phyloP scores from a whole-genome alignment of 2,797 vertebrate genomes.

The Hapalemur alaotrensis region DNA sequence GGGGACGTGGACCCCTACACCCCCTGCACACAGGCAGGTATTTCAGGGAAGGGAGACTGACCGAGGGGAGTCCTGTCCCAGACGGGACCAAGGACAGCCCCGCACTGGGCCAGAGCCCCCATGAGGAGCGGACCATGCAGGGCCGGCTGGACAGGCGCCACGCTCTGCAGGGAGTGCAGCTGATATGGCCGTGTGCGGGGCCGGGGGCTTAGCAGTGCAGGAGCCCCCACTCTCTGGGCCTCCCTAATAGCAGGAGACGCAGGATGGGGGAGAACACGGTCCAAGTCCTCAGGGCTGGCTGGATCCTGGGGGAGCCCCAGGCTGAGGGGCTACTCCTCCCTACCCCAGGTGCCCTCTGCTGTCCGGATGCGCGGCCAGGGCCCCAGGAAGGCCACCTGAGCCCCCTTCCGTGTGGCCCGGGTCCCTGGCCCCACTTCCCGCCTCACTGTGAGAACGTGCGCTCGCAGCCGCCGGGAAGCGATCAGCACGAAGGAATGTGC shows the following conservation, averaged over 20 bases:
- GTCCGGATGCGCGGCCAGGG: not conserved
- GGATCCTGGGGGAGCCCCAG: not conserved
- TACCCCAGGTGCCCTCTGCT: not conserved
- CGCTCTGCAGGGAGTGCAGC: not conserved
- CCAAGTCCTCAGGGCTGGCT: not conserved
- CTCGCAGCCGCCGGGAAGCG: slow-evolving; percentile 60
- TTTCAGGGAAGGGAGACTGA: not conserved
- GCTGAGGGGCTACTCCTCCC: not conserved
- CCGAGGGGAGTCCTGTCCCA: not conserved
- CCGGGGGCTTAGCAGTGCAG: accelerated
- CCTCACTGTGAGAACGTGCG: slow-evolving; percentile 66
- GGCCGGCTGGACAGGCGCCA: not conserved
- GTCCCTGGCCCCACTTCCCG: not conserved
- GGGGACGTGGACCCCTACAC: not conserved
- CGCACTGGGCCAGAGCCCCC: accelerated
- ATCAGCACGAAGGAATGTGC: slow-evolving; percentile 81
- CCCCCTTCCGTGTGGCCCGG: not conserved
- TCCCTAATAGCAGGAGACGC: not conserved
- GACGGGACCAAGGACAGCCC: too few species aligned
- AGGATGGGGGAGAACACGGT: accelerated
- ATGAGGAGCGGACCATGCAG: not conserved
- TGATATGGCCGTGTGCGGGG: accelerated
- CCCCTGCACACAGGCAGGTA: not conserved
- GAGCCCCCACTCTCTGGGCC: not conserved
- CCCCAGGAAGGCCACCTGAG: not conserved